These are phyloP conservation scores for Orchesella flavescens DNA, from an alignment of 2,888 invertebrate species.

Conservation along the genomic window DNA sequence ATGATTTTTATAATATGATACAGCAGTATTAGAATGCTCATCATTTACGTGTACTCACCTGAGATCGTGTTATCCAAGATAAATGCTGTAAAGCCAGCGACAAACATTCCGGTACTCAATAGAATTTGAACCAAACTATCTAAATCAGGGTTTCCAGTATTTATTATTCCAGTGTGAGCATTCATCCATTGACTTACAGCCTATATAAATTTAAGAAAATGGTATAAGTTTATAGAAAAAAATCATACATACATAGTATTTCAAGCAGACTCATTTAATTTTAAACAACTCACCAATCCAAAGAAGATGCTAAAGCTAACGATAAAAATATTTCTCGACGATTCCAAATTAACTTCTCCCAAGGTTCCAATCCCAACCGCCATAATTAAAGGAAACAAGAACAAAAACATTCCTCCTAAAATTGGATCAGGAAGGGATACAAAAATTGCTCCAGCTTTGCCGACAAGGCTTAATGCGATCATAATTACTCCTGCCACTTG, in stretches of 20 bases:
- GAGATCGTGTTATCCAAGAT: constrained; percentile 82
- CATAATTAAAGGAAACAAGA: constrained; percentile 88
- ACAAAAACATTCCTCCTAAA: constrained; percentile 86
- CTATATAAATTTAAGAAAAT: constrained; percentile 70
- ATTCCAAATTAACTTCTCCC: constrained; percentile 87
- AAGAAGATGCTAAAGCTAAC: constrained; percentile 90
- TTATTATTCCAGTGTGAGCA: constrained; percentile 78
- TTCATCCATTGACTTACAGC: constrained; percentile 85
- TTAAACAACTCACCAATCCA: constrained; percentile 78
- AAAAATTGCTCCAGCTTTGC: constrained; percentile 86
- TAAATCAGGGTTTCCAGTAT: constrained; percentile 80
- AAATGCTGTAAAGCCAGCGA: constrained; percentile 84
- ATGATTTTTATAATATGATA: too few species aligned
- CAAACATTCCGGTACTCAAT: constrained; percentile 84
- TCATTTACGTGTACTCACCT: constrained; percentile 72
- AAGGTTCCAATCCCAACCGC: constrained; percentile 86
- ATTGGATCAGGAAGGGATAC: constrained; percentile 88
- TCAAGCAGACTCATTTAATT: not conserved
- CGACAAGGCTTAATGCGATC: constrained; percentile 83
- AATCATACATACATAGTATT: too few species aligned
- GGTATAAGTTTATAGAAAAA: too few species aligned
- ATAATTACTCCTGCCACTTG: constrained; percentile 85
- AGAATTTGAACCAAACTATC: constrained; percentile 84
- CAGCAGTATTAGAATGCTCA: too few species aligned
- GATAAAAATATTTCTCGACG: constrained; percentile 89